Conservation (phyloP, 1,140 invertebrate genomes). For the Monomorium pharaonis region DNA sequence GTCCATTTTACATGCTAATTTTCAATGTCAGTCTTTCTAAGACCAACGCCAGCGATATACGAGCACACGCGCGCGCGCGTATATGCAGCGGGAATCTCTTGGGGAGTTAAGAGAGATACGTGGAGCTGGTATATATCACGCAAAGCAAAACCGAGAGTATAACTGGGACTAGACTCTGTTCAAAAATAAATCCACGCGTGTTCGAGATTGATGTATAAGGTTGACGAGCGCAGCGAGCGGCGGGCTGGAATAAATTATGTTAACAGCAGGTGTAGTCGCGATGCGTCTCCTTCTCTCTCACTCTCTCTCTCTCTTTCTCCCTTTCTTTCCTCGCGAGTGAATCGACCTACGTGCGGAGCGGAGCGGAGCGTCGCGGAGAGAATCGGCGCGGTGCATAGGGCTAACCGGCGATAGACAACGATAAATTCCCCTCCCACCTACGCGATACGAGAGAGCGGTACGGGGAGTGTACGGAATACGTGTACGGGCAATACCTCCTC, state of each 20-base stretch:
- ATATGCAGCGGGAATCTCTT: not conserved
- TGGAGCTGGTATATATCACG: not conserved
- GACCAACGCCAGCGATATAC: not conserved
- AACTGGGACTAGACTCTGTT: not conserved
- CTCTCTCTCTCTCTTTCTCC: not conserved
- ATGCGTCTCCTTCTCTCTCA: not conserved
- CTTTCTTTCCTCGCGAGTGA: not conserved
- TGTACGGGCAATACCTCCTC: slow-evolving; percentile 20
- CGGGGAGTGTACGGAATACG: not conserved
- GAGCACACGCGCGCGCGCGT: too few relatives aligned
- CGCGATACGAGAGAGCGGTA: not conserved
- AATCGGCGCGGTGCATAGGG: slow-evolving; percentile 33
- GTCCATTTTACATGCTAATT: slow-evolving; percentile 32
- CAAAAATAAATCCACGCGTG: slow-evolving; percentile 20
- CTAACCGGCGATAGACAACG: slow-evolving; percentile 70
- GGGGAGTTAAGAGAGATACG: not conserved
- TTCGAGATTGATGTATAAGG: slow-evolving; percentile 40
- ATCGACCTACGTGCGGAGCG: too few relatives aligned
- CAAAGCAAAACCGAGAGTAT: slow-evolving; percentile 33
- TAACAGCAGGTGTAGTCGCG: slow-evolving; percentile 43
- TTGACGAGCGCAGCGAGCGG: slow-evolving; percentile 33
- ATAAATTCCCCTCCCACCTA: slow-evolving; percentile 72
- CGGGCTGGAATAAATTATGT: slow-evolving; percentile 37
- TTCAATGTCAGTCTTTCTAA: slow-evolving; percentile 32
- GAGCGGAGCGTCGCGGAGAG: slow-evolving; percentile 26